phyloP scores from a whole-genome alignment of 1,140 invertebrate species.

The Trichonephila clavipes region DNA sequence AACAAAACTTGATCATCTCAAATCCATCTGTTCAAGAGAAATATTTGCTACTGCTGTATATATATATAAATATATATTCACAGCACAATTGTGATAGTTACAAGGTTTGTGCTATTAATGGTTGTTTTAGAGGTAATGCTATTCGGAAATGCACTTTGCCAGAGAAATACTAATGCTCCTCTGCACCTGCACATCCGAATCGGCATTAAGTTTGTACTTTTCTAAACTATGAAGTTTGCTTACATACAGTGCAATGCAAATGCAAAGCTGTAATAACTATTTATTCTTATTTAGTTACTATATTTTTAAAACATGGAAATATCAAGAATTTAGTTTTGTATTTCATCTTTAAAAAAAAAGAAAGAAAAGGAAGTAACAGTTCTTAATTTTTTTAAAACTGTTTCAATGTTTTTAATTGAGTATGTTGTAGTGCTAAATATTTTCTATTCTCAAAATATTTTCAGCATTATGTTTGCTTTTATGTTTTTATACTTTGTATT shows the following conservation, averaged over 20 bases:
- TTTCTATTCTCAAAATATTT: not conserved
- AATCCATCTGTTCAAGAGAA: constrained; percentile 34
- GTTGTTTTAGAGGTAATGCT: constrained; percentile 44
- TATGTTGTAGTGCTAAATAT: not conserved
- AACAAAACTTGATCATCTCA: constrained; percentile 50
- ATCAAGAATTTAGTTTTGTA: constrained; percentile 34
- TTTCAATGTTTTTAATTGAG: not conserved
- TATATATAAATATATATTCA: constrained; percentile 53
- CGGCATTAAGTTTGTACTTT: constrained; percentile 47
- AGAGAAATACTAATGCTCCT: constrained; percentile 57
- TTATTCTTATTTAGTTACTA: constrained; percentile 36
- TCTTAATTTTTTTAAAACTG: constrained; percentile 9
- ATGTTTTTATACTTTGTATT: not conserved
- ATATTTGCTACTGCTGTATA: constrained; percentile 61
- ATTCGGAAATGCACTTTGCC: constrained; percentile 66
- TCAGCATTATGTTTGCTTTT: not conserved
- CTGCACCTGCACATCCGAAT: constrained; percentile 51
- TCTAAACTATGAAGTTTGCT: constrained; percentile 49
- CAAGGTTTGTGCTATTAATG: constrained; percentile 56
- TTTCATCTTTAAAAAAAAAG: constrained; percentile 4
- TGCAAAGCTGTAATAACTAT: constrained; percentile 1
- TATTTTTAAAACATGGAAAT: constrained; percentile 19
- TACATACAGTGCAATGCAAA: constrained; percentile 18
- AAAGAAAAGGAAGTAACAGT: not conserved
- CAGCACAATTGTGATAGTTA: constrained; percentile 73